Evolutionary conservation across 2,113 vertebrate genomes (phyloP).

Genomic region (Phalacrocorax carbo): DNA sequence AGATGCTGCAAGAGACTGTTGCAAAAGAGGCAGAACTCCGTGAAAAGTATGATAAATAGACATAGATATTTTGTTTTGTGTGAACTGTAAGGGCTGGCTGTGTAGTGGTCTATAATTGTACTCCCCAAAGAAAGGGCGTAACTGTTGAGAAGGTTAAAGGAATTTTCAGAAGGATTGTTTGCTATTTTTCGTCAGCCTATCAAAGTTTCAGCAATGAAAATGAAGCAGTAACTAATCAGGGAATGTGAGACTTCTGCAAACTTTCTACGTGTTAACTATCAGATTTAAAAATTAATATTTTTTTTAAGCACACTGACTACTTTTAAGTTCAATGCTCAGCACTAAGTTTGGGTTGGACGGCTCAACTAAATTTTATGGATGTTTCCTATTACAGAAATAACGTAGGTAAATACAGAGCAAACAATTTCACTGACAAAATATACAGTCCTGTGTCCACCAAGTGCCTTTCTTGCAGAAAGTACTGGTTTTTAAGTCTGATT

Average conservation of each 20-base stretch:
- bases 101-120: not conserved
- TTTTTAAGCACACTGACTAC: not conserved
- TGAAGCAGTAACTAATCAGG: not conserved
- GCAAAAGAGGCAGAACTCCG: constrained; percentile 92
- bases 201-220: not conserved
- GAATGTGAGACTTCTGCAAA: not conserved
- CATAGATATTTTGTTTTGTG: not conserved
- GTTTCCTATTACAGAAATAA: not conserved
- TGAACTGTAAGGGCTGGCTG: not conserved
- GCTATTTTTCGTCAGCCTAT: not conserved
- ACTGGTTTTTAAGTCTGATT: not conserved
- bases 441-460: not conserved
- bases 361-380: not conserved
- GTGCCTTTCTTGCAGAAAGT: not conserved
- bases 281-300: not conserved
- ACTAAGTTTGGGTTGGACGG: not conserved
- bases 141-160: not conserved
- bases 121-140: not conserved
- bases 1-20: constrained; percentile 92
- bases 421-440: not conserved
- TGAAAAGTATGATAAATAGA: constrained; percentile 81
- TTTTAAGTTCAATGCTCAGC: not conserved
- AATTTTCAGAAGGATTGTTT: not conserved
- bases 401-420: not conserved
- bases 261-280: not conserved